Conservation (phyloP, 1,140 invertebrate species). For the Neotoxoptera formosana region DNA sequence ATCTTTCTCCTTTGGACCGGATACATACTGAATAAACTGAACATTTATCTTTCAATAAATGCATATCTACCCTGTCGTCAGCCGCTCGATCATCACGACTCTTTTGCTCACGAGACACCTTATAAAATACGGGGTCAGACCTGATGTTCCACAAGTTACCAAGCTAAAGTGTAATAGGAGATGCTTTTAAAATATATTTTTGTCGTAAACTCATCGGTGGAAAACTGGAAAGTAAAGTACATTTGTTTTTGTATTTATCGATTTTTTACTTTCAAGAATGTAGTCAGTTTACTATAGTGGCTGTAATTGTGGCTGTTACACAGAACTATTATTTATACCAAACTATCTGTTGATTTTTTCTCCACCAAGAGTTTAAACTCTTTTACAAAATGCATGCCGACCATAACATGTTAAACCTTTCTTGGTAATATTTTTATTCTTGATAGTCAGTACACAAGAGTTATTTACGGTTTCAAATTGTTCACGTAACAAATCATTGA, state of each 20-base stretch:
- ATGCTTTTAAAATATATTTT: neutral
- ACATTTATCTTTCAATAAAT: neutral
- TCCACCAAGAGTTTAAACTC: neutral
- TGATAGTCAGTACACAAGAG: neutral
- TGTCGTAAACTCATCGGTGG: neutral
- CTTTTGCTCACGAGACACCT: neutral
- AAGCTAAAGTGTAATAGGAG: neutral
- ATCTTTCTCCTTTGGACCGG: neutral
- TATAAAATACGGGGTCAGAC: neutral
- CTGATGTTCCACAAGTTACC: neutral
- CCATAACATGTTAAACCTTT: slow-evolving; percentile 9
- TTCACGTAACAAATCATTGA: neutral
- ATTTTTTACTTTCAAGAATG: neutral
- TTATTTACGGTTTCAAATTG: neutral
- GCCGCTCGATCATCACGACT: neutral
- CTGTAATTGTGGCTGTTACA: neutral
- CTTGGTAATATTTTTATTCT: neutral
- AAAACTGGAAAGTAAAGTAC: neutral
- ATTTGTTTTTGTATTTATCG: neutral
- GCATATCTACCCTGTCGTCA: neutral
- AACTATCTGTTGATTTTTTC: neutral
- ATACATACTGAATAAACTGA: neutral
- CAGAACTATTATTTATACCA: neutral
- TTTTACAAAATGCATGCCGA: neutral
- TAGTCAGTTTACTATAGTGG: neutral